These are phyloP conservation scores for Watsonalla cultraria DNA, from an alignment of 2,888 invertebrate genomes.

Conservation along the genomic window DNA sequence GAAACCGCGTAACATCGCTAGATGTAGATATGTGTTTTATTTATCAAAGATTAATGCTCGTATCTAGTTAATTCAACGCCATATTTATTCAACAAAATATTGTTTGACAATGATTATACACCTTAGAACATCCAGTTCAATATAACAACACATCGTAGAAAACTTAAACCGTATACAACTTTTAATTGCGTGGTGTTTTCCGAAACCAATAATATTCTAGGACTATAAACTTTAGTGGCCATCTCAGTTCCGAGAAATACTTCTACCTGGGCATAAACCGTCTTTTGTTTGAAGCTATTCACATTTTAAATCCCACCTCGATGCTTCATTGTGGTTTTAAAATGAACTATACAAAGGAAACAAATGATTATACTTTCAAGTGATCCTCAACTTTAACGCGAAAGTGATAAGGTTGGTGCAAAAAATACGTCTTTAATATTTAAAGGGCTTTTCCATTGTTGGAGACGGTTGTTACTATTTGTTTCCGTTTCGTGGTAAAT, in stretches of 20 bases:
- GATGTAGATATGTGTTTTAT: no score
- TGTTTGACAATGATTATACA: no score
- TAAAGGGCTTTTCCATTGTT: neutral
- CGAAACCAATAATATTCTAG: slow-evolving; percentile 24
- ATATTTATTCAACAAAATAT: no score
- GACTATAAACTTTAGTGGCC: slow-evolving; percentile 24
- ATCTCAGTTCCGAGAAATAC: slow-evolving; percentile 19
- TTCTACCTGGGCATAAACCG: slow-evolving; percentile 20
- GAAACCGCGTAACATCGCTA: no score
- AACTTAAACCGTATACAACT: slow-evolving; percentile 6
- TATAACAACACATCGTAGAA: no score
- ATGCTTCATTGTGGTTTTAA: slow-evolving; percentile 18
- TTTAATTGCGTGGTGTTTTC: slow-evolving; percentile 21
- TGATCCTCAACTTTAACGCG: neutral
- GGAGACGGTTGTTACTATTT: neutral
- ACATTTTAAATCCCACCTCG: slow-evolving; percentile 10
- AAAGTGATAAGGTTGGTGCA: neutral
- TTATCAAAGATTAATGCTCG: no score
- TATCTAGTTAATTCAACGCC: no score
- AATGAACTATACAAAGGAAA: slow-evolving; percentile 16
- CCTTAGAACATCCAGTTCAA: no score
- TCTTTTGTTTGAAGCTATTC: slow-evolving; percentile 4
- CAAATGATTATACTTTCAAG: slow-evolving; percentile 3
- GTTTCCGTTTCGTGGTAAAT: no score
- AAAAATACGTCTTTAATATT: neutral